A percentile compares a stretch with the other conserved stretches of the same genome.
These are phyloP conservation scores for Melitaea athalia DNA, from an alignment of 2,888 invertebrate genomes.

Conservation along the genomic window DNA sequence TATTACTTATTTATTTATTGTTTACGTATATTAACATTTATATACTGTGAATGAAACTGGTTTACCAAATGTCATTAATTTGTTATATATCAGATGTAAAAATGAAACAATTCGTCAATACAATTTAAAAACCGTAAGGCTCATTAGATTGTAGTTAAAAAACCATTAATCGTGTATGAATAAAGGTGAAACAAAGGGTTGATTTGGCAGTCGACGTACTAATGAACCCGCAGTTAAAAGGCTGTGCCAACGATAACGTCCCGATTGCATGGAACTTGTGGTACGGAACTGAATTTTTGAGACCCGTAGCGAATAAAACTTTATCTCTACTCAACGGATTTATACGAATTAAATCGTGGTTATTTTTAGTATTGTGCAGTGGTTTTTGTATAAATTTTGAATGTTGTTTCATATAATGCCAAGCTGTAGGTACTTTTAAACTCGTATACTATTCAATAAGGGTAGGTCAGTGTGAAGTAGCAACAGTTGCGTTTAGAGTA, in stretches of 20 bases:
- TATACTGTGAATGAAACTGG: not conserved
- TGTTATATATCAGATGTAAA: not conserved
- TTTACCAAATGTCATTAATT: not conserved
- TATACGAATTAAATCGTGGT: too few relatives aligned
- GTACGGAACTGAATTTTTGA: not conserved
- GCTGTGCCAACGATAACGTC: constrained; percentile 15
- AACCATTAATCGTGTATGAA: constrained; percentile 44
- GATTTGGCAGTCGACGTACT: constrained; percentile 27
- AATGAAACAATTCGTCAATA: constrained; percentile 12
- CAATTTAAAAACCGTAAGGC: constrained; percentile 33
- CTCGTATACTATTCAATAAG: too few relatives aligned
- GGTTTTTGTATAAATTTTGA: too few relatives aligned
- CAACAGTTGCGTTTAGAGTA: too few relatives aligned
- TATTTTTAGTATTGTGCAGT: too few relatives aligned
- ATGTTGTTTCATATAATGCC: too few relatives aligned
- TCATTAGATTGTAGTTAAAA: constrained; percentile 44
- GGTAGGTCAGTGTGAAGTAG: too few relatives aligned
- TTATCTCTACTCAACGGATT: not conserved
- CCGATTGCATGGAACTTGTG: constrained; percentile 20
- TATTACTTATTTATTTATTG: too few relatives aligned
- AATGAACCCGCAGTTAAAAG: constrained; percentile 33
- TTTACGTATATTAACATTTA: not conserved
- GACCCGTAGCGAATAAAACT: constrained; percentile 57
- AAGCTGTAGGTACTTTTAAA: too few relatives aligned
- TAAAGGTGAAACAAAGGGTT: constrained; percentile 40